phyloP scores from a whole-genome alignment of 2,113 vertebrate species.

The Sceloporus tristichus region DNA sequence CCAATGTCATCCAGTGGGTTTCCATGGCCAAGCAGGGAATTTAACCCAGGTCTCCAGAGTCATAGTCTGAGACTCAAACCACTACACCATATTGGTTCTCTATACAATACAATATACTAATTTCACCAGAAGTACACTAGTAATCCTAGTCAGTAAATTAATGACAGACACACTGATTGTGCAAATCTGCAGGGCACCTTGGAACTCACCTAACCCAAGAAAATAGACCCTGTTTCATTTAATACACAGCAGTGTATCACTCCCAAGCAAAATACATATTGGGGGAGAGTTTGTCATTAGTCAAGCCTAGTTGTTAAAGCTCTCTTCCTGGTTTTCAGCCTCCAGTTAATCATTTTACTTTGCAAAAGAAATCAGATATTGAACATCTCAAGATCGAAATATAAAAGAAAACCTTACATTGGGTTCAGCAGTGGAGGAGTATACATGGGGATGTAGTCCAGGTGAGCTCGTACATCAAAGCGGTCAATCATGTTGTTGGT shows the following conservation, averaged over 20 bases:
- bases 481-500: constrained; percentile 97
- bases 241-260: not conserved
- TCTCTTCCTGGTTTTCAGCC: not conserved
- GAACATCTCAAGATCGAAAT: not conserved
- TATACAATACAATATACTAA: not conserved
- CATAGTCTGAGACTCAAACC: too few species aligned
- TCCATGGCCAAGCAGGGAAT: too few species aligned
- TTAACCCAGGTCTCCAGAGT: too few species aligned
- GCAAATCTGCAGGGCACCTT: too few species aligned
- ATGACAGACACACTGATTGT: too few species aligned
- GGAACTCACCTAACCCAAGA: not conserved
- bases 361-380: not conserved
- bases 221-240: not conserved
- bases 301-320: not conserved
- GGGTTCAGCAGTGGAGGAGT: constrained; percentile 88
- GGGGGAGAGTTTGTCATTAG: too few species aligned
- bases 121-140: not conserved
- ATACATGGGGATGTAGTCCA: constrained; percentile 94
- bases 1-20: too few species aligned
- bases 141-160: not conserved
- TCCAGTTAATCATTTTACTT: not conserved
- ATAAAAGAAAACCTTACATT: constrained; percentile 78
- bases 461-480: constrained; percentile 93
- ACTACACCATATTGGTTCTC: not conserved
- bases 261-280: not conserved